These are phyloP conservation scores for Stegana nigrithorax DNA, from an alignment of 2,888 invertebrate genomes.

Conservation along the genomic window DNA sequence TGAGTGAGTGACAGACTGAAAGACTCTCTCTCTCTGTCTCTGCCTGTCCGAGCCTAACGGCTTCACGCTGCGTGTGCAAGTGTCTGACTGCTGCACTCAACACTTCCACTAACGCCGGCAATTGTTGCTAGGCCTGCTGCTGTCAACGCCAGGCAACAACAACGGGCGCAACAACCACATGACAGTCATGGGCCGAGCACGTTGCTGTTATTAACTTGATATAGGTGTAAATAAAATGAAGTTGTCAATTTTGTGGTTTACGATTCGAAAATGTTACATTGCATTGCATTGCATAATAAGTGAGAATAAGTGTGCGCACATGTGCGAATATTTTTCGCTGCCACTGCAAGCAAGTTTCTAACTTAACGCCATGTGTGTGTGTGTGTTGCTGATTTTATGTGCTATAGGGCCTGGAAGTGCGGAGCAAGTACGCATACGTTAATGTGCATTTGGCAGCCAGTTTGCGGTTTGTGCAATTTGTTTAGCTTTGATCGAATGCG, in stretches of 20 bases:
- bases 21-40: no score
- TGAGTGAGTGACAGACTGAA: constrained; percentile 3
- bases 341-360: no score
- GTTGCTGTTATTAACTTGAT: constrained; percentile 40
- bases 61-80: not conserved
- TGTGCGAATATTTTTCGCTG: not conserved
- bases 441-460: not conserved
- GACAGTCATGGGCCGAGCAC: constrained; percentile 20
- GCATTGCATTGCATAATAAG: not conserved
- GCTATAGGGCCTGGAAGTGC: not conserved
- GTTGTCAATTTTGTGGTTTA: constrained; percentile 30
- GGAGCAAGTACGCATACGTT: not conserved
- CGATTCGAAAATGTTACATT: not conserved
- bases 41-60: no score
- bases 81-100: not conserved
- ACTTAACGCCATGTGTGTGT: not conserved
- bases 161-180: not conserved
- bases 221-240: constrained; percentile 42
- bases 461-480: constrained; percentile 12
- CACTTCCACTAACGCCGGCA: constrained; percentile 29
- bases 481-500: not conserved
- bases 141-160: not conserved
- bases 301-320: not conserved
- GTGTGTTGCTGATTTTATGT: not conserved
- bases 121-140: constrained; percentile 10